A percentile compares a stretch with the other conserved stretches of the same genome.
Evolutionary conservation across 2,888 invertebrate genomes (phyloP).

Genomic region (Nycteola revayana): DNA sequence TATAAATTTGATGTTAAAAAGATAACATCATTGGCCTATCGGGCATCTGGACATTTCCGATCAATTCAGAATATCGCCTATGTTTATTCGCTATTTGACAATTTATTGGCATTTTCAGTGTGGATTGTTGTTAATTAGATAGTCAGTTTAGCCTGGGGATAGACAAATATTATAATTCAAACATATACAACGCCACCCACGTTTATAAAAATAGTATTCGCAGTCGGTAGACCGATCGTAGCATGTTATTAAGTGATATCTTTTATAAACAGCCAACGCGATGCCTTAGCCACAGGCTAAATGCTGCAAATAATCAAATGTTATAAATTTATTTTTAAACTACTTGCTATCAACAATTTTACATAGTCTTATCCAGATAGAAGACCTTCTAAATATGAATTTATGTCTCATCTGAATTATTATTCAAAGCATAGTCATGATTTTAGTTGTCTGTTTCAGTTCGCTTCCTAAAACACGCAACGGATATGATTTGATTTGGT

Average conservation of each 20-base stretch:
- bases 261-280: conserved; percentile 32
- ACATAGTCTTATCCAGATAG: background rate
- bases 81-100: conserved; percentile 55
- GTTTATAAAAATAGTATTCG: conserved; percentile 47
- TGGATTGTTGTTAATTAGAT: conserved; percentile 39
- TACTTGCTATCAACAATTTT: background rate
- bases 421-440: too few relatives aligned
- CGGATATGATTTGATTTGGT: too few relatives aligned
- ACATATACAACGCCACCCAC: conserved; percentile 56
- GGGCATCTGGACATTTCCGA: conserved; percentile 29
- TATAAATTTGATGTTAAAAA: conserved; percentile 31
- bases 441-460: too few relatives aligned
- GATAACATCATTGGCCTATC: conserved; percentile 31
- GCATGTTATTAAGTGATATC: conserved; percentile 48
- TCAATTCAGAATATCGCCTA: conserved; percentile 44
- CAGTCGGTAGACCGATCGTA: conserved; percentile 34
- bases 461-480: too few relatives aligned
- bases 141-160: conserved; percentile 43
- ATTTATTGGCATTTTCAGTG: conserved; percentile 57
- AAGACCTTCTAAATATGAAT: background rate
- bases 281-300: conserved; percentile 20
- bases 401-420: too few relatives aligned
- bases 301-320: conserved; percentile 14
- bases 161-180: conserved; percentile 56
- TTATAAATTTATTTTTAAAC: conserved; percentile 11